These are phyloP conservation scores for Thysanoteuthis rhombus DNA, from an alignment of 2,888 invertebrate genomes.

Conservation along the genomic window DNA sequence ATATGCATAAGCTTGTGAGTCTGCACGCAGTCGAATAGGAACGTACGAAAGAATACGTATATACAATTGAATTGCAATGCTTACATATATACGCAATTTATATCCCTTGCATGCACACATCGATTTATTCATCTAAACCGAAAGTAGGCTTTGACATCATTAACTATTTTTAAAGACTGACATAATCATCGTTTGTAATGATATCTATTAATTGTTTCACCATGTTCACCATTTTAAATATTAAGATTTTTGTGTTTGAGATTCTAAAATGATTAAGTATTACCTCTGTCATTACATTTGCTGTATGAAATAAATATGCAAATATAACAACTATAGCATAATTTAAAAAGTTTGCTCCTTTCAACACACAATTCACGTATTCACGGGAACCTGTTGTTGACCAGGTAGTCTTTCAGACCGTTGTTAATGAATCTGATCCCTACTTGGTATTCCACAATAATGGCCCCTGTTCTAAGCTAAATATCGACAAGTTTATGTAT, in stretches of 20 bases:
- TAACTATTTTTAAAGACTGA: not conserved
- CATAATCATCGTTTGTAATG: not conserved
- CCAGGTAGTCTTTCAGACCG: not conserved
- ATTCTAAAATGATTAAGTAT: too few species aligned
- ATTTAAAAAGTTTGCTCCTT: not conserved
- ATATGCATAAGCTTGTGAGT: not conserved
- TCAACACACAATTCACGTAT: not conserved
- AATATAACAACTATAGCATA: too few species aligned
- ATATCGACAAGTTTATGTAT: not conserved
- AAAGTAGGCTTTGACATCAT: not conserved
- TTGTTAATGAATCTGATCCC: not conserved
- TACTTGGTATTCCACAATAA: not conserved
- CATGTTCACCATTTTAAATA: not conserved
- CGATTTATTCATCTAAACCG: not conserved
- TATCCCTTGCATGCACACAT: not conserved
- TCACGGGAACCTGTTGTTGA: not conserved
- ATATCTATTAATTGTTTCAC: not conserved
- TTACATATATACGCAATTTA: not conserved
- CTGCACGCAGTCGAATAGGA: not conserved
- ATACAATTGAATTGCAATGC: not conserved
- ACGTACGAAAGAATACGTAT: not conserved
- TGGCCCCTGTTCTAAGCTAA: not conserved
- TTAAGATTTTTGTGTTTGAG: not conserved
- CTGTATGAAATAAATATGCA: too few species aligned
- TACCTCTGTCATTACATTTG: too few species aligned